Evolutionary conservation across 2,113 vertebrate genomes (phyloP).

Genomic region (Actenoides lindsayi): DNA sequence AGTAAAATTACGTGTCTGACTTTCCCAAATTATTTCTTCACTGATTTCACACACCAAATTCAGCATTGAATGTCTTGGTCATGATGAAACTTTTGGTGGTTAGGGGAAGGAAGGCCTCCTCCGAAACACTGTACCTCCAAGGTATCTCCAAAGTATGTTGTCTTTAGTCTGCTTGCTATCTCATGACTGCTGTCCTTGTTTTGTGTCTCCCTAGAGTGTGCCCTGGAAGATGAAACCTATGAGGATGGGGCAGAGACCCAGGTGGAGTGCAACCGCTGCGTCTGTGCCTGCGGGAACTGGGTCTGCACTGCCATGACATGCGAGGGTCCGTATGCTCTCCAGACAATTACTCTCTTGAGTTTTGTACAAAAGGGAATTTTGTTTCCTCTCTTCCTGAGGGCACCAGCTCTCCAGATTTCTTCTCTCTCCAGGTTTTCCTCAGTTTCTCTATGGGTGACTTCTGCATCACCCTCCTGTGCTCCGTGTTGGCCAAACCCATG

Average conservation of each 20-base stretch:
- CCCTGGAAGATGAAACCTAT: constrained; percentile 94
- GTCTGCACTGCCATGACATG: constrained; percentile 98
- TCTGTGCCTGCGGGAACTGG: constrained; percentile 98
- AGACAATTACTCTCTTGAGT: not conserved
- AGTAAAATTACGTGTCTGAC: not conserved
- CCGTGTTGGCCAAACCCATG: not conserved
- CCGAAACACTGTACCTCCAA: not conserved
- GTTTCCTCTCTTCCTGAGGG: not conserved
- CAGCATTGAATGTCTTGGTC: not conserved
- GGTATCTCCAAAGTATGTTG: not conserved
- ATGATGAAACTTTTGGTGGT: not conserved
- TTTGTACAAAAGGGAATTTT: not conserved
- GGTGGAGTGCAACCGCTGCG: constrained; percentile 96
- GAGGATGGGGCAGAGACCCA: constrained; percentile 95
- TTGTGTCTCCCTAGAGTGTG: constrained; percentile 84
- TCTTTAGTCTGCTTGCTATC: not conserved
- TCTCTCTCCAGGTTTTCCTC: not conserved
- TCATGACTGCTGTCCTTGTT: not conserved
- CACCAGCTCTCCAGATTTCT: not conserved
- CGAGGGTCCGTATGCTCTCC: constrained; percentile 75
- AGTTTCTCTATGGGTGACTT: not conserved
- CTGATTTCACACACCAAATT: not conserved
- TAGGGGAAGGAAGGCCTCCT: not conserved
- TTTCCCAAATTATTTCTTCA: not conserved
- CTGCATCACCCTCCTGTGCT: not conserved